These are phyloP conservation scores for Macroramphosus scolopax DNA, from an alignment of 2,797 vertebrate genomes.

Conservation along the genomic window DNA sequence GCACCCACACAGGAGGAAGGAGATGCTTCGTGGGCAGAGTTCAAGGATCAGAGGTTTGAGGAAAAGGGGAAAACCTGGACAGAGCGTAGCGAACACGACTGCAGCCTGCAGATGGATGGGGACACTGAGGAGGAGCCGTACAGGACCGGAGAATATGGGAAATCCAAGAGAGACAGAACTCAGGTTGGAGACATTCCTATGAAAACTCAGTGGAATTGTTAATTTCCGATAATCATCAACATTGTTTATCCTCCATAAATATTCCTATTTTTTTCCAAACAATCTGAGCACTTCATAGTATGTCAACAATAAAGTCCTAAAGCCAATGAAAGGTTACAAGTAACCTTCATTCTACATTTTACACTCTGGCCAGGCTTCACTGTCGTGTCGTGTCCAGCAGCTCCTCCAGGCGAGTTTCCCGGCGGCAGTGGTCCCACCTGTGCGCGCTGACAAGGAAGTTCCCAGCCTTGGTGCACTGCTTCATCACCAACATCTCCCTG, in stretches of 20 bases:
- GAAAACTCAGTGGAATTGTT: neutral
- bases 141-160: conserved; percentile 51
- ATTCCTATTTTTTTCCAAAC: no score
- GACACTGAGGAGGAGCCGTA: conserved; percentile 74
- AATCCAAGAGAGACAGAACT: conserved; percentile 44
- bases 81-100: conserved; percentile 77
- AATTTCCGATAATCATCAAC: no score
- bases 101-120: conserved; percentile 63
- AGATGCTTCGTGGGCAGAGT: conserved; percentile 81
- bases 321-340: no score
- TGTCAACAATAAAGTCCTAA: no score
- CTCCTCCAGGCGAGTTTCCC: conserved; percentile 87
- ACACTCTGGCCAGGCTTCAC: conserved; percentile 73
- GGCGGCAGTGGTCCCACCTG: conserved; percentile 64
- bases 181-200: conserved; percentile 55
- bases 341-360: no score
- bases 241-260: neutral
- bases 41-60: conserved; percentile 72
- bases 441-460: conserved; percentile 65
- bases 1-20: conserved; percentile 80
- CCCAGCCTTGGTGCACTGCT: conserved; percentile 79
- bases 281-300: no score
- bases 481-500: conserved; percentile 55
- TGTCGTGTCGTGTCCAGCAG: conserved; percentile 81
- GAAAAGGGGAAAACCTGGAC: conserved; percentile 78